These are phyloP conservation scores for Drosophila ercepeae DNA, from an alignment of 1,140 invertebrate genomes.

Conservation along the genomic window DNA sequence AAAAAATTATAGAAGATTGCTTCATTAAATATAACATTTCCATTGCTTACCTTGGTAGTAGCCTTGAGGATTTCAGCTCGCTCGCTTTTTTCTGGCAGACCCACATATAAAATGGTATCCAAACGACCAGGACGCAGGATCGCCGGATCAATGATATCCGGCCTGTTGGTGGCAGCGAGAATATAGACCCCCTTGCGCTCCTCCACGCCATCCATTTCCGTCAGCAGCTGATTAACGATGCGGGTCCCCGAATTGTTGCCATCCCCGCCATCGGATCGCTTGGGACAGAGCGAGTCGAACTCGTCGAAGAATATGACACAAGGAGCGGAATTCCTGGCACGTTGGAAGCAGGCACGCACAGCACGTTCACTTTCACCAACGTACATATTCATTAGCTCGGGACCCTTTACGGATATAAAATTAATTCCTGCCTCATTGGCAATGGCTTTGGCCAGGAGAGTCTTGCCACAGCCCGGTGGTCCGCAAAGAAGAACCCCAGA, in stretches of 20 bases:
- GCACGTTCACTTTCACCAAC: slow-evolving; percentile 99
- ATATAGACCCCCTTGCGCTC: slow-evolving; percentile 95
- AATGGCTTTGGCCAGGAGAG: slow-evolving; percentile 95
- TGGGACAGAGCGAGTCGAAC: slow-evolving; percentile 97
- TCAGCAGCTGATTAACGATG: slow-evolving; percentile 98
- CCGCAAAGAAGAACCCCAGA: slow-evolving; percentile 96
- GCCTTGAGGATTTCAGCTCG: slow-evolving; percentile 95
- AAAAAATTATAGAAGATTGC: no score
- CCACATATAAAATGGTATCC: slow-evolving; percentile 97
- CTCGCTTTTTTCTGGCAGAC: slow-evolving; percentile 92
- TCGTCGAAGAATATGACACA: slow-evolving; percentile 99
- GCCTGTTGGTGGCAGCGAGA: slow-evolving; percentile 97
- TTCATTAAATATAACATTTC: background rate
- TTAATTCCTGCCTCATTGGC: slow-evolving; percentile 98
- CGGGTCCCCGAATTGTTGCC: slow-evolving; percentile 89
- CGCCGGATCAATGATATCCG: slow-evolving; percentile 98
- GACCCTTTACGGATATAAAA: slow-evolving; percentile 98
- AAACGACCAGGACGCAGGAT: slow-evolving; percentile 96
- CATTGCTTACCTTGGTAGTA: slow-evolving; percentile 91
- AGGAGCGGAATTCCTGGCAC: slow-evolving; percentile 96
- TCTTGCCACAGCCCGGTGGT: slow-evolving; percentile 97
- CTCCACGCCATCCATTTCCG: slow-evolving; percentile 99
- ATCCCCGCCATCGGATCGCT: slow-evolving; percentile 90
- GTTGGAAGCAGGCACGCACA: slow-evolving; percentile 96
- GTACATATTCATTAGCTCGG: slow-evolving; percentile 99